Conservation (phyloP, 2,113 vertebrate genomes). For the Furnarius figulus region DNA sequence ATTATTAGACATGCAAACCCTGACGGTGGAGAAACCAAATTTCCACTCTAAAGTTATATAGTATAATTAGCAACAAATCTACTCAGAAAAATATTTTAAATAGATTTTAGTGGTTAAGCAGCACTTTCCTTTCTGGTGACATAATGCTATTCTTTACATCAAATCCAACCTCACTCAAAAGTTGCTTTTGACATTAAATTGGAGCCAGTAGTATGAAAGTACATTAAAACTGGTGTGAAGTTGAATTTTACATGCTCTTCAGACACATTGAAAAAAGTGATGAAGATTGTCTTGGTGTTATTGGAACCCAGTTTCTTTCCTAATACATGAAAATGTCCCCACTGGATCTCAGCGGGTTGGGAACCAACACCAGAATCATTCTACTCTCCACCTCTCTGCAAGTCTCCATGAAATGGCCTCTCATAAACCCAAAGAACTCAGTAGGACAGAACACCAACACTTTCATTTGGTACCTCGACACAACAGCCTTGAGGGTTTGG, state of each 20-base stretch:
- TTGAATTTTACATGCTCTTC: neutral
- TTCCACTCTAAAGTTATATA: neutral
- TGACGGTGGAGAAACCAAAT: neutral
- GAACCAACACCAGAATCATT: neutral
- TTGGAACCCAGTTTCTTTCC: neutral
- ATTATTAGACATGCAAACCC: neutral
- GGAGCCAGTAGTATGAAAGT: neutral
- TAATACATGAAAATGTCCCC: neutral
- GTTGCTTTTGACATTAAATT: neutral
- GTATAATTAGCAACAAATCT: slow-evolving; percentile 9
- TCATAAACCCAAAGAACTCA: neutral
- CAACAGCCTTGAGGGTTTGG: neutral
- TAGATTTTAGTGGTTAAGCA: neutral
- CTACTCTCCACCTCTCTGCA: neutral
- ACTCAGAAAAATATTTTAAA: neutral
- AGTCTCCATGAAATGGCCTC: neutral
- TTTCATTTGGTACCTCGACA: rapidly evolving
- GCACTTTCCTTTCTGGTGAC: slow-evolving; percentile 2
- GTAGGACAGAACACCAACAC: neutral
- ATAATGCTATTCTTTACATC: neutral
- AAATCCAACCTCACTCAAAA: neutral
- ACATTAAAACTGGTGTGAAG: neutral
- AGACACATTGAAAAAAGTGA: neutral
- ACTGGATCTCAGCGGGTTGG: neutral
- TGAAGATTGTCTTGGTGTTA: neutral